phyloP scores from a whole-genome alignment of 2,888 invertebrate species.

The Chloroclystis v-ata region DNA sequence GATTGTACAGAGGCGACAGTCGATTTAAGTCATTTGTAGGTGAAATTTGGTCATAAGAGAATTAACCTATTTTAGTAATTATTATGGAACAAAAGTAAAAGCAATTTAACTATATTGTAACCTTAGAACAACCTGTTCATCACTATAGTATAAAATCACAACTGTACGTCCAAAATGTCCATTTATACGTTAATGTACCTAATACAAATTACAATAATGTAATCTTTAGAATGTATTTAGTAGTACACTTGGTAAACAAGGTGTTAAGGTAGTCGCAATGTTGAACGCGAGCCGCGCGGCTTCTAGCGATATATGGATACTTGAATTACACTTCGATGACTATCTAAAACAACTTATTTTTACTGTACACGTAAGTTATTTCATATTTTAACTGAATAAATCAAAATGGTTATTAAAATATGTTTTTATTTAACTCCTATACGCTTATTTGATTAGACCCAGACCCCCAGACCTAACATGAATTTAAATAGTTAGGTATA shows the following conservation, averaged over 20 bases:
- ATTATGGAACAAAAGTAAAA: constrained; percentile 68
- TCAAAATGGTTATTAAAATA: constrained; percentile 72
- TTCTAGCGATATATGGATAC: constrained; percentile 48
- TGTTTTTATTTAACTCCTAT: constrained; percentile 14
- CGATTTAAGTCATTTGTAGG: constrained; percentile 4
- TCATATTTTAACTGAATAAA: constrained; percentile 79
- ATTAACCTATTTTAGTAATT: neutral
- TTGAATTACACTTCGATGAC: constrained; percentile 60
- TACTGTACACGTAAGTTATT: constrained; percentile 76
- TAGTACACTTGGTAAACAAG: constrained; percentile 56
- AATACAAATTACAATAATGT: constrained; percentile 76
- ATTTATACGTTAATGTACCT: constrained; percentile 77
- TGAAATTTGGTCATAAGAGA: neutral
- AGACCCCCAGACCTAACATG: too few relatives aligned
- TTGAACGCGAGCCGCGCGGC: constrained; percentile 49
- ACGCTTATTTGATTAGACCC: neutral
- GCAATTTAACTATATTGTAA: constrained; percentile 38
- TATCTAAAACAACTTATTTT: constrained; percentile 75
- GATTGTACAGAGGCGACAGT: constrained; percentile 5
- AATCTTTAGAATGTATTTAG: constrained; percentile 72
- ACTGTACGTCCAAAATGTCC: constrained; percentile 79
- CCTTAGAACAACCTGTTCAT: constrained; percentile 54
- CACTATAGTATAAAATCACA: constrained; percentile 66
- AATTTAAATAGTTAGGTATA: too few relatives aligned
- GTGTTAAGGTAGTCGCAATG: constrained; percentile 54